Base-by-base conservation (phyloP, 2,888 invertebrate genomes). In the Polydrusus pterygomalis region DNA sequence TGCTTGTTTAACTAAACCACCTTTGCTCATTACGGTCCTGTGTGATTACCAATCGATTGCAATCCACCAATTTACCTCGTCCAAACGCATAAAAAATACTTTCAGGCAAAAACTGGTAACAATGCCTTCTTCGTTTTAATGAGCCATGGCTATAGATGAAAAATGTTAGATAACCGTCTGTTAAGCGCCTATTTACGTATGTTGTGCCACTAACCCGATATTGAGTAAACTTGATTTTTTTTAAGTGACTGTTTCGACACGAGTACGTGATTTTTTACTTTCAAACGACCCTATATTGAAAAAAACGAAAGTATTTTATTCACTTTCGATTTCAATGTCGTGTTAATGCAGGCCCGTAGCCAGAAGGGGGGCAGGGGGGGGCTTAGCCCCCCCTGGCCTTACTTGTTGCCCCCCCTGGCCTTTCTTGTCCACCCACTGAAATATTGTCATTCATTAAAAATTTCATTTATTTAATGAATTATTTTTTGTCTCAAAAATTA, bases 151-250 rank as follows among this genome's bases (percentile, higher is more conserved):
- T 38, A 60, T 60, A 60, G 58, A 60, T 60, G 17, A 60, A 60
- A 9, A 60, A 15, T 60, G 38, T 60, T 60, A 38, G 58, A 60
- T 60, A 60, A 60, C 38, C n/a, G 6, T 18, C 58, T 11, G 58
- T 60, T 60, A 38, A 38, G 58, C 38, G 58, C 58, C 58, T 60
- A 60, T 38, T 38, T 10, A 9, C 13, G 17, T 30, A n/a, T 18
- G 18, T 25, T 38, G 58, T 60, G 38, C 58, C 58, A 60, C 58
- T 60, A 60, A 60, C 58, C 58, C 34, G 58, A 60, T 38, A 60
- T 60, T 60, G 18, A 6, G 34, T 18, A 38, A 34, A 18, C 38
- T 60, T 17, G 58, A 17, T 10, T 17, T 34, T 34, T 51, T 56
- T 56, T 10, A n/a, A 54, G 25, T 10, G 34, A 15, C 56, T 34